phyloP scores from a whole-genome alignment of 2,888 invertebrate species.

The Steinernema carpocapsae region DNA sequence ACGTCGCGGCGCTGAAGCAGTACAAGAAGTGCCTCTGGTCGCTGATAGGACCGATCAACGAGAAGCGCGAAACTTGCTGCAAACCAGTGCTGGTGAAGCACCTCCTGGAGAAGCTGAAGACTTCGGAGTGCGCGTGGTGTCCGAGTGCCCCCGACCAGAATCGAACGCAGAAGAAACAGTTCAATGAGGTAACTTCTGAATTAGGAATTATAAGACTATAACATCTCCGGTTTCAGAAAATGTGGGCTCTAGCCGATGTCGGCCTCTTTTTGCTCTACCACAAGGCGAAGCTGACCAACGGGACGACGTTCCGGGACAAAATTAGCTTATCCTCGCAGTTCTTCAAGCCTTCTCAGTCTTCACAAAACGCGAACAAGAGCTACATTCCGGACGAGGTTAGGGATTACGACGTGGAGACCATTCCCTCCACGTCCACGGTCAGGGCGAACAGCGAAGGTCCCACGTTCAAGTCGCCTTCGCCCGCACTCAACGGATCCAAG shows the following conservation, averaged over 20 bases:
- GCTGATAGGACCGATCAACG: not conserved
- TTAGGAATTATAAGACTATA: too few relatives aligned
- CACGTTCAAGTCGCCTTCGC: not conserved
- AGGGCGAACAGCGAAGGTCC: not conserved
- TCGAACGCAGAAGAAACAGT: too few relatives aligned
- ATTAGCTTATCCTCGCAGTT: not conserved
- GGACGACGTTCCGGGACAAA: not conserved
- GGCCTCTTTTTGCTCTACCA: not conserved
- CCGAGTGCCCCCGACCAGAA: not conserved
- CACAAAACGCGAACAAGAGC: not conserved
- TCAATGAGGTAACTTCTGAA: too few relatives aligned
- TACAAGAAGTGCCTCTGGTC: conserved; percentile 19
- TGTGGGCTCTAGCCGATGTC: not conserved
- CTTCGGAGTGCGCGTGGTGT: not conserved
- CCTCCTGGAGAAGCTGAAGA: not conserved
- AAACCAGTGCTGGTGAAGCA: not conserved
- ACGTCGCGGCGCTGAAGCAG: not conserved
- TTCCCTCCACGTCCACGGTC: not conserved
- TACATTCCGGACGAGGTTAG: not conserved
- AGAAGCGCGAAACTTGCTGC: not conserved
- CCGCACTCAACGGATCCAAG: not conserved
- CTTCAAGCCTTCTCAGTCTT: not conserved
- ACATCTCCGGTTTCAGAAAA: conserved; percentile 3
- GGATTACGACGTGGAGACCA: not conserved
- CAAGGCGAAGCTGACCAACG: not conserved